A percentile compares a stretch with the other conserved stretches of the same genome.
These are phyloP conservation scores for Thymallus thymallus DNA, from an alignment of 2,113 vertebrate species.

Conservation along the genomic window DNA sequence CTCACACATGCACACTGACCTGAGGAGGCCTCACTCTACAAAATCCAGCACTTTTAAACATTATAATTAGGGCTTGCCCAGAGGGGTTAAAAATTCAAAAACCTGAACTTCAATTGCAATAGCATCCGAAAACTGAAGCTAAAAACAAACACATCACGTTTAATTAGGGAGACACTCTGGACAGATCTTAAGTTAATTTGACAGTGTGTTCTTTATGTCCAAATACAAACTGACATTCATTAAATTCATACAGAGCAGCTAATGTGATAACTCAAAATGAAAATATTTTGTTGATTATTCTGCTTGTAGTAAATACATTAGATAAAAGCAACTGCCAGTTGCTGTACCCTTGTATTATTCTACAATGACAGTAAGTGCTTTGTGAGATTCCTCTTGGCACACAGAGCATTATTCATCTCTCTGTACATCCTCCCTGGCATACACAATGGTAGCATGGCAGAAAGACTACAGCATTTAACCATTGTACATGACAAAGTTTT, in stretches of 20 bases:
- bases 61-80: constrained; percentile 6
- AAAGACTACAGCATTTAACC: not conserved
- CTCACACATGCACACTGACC: constrained; percentile 3
- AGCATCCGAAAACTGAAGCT: not conserved
- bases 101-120: constrained; percentile 9
- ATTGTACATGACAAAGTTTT: constrained; percentile 7
- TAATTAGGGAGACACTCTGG: constrained; percentile 37
- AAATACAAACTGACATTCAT: constrained; percentile 67
- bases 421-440: not conserved
- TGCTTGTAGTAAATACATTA: constrained; percentile 67
- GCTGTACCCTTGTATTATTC: constrained; percentile 23
- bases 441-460: not conserved
- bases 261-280: constrained; percentile 65
- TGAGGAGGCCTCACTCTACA: not conserved
- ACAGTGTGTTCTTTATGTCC: constrained; percentile 58
- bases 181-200: constrained; percentile 56
- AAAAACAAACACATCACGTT: constrained; percentile 3
- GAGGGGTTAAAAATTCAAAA: constrained; percentile 11
- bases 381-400: constrained; percentile 61
- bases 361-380: constrained; percentile 50
- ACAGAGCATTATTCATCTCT: constrained; percentile 51
- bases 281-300: constrained; percentile 66
- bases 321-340: constrained; percentile 66
- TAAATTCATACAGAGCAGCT: constrained; percentile 55
- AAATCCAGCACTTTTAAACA: not conserved